Base-by-base conservation (phyloP, 2,888 invertebrate genomes). In the Apamea anceps region DNA sequence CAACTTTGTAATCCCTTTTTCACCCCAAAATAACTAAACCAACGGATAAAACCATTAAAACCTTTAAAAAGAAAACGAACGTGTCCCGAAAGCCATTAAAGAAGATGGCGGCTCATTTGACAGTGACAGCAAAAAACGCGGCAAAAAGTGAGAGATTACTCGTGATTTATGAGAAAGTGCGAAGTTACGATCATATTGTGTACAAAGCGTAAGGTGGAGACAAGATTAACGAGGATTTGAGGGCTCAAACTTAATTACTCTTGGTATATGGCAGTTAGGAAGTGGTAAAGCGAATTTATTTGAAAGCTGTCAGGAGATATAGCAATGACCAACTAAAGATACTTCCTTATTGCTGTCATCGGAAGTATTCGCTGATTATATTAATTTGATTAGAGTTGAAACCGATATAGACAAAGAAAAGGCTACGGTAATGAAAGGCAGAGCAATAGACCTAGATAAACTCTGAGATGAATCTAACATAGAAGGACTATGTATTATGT, bases 91-190 rank as follows among this genome's bases (percentile, higher is more conserved):
- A 81, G 65, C 65, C 67, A 85, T 88, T 87, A 84, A 60, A 72
- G 66, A 82, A 84, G 70, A 87, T 85, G 90, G 89, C 90, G 90
- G 88, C 78, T 57, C 80, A 81, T 89, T 89, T 90, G 88, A 86
- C 85, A 85, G 79, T 89, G 89, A 84, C 87, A 87, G 85, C 68
- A 87, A 89, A 89, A 89, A 90, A 75, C 57, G 85, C 75, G 85
- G 84, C 75, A 88, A 90, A 85, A 88, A 88, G 62, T 65, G 37
- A 67, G 37, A 86, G 86, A 84, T 85, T 84, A 77, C 4, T 12
- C 45, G 82, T 89, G 89, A 89, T 89, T 88, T 87, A 89, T 81
- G 81, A 45, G 70, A 79, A 84, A 79, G 75, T 81, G 80, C 77
- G 37, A 77, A 75, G 48, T 72, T 68, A 45, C 10, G 8, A 67